Evolutionary conservation across 2,888 invertebrate genomes (phyloP).

Genomic region (Tromatobia lineatoria): DNA sequence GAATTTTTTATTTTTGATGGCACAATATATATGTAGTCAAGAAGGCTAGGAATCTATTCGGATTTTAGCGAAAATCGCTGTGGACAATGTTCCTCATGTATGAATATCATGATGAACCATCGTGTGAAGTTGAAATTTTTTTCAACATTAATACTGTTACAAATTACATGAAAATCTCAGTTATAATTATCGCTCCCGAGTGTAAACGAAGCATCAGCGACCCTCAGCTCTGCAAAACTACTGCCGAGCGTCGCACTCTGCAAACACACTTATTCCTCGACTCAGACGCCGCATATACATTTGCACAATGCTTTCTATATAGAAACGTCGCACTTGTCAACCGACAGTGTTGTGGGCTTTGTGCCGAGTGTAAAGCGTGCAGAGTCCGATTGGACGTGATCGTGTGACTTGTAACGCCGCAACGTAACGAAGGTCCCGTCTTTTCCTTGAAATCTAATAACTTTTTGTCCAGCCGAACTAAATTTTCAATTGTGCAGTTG

Average conservation of each 20-base stretch:
- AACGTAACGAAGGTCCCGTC: background rate
- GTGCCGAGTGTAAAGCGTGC: constrained; percentile 26
- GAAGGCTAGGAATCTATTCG: background rate
- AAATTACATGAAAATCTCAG: background rate
- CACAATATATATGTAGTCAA: background rate
- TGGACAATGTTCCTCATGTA: too few species aligned
- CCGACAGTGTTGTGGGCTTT: constrained; percentile 57
- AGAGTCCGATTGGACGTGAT: constrained; percentile 2
- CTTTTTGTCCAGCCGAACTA: background rate
- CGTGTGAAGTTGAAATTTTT: too few species aligned
- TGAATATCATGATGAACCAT: too few species aligned
- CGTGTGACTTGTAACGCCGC: constrained; percentile 1
- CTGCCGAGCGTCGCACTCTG: background rate
- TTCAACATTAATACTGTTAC: too few species aligned
- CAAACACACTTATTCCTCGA: background rate
- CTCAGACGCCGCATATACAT: background rate
- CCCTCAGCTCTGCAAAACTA: background rate
- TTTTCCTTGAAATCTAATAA: background rate
- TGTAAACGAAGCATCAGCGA: background rate
- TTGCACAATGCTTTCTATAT: constrained; percentile 48
- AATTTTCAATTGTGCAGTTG: background rate
- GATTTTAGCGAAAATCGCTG: background rate
- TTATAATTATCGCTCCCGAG: background rate
- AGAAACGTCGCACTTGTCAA: constrained; percentile 9
- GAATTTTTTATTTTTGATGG: too few species aligned